Evolutionary conservation across 2,888 invertebrate species (phyloP), one percentile per base, ranked within the genome.

Genomic region (Boloria selene): DNA sequence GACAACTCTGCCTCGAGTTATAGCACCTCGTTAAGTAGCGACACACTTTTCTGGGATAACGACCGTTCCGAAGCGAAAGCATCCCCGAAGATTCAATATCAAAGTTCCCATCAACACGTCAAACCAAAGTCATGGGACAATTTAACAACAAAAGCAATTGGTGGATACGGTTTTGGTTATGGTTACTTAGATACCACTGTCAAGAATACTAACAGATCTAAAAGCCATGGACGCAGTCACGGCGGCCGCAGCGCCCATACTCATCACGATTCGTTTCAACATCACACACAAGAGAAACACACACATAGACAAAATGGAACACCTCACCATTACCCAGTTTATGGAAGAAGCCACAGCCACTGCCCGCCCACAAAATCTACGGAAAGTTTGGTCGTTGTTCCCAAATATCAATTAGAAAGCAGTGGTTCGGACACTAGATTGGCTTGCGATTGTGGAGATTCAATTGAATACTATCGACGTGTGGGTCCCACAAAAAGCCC

Each of bases 51-150:
- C 79, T 97, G 97, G 96, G 97, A 97, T 77, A 93, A 88, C 67
- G 91, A 90, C 61, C 82, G 90, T 2, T 79, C 86, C 10, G 91
- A 93, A 77, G 72, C 88, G 74, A 79, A 90, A 72, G 77, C 92
- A 70, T 81, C 90, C 68, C 87, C 93, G 70, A 92, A 87, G 84
- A 90, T 91, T 67, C 91, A 92, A 73, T 91, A 92, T 61, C 92
- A 92, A 72, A 90, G 84, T 68, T 81, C 88, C 26, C 87, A 92
- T 68, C 90, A 88, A 72, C 86, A 92, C 62, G 85, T 81, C 0
- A 97, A 97, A 79, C 97, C 97, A 0, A 97, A 97, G 82, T 97
- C 97, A 0, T 97, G 97, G 97, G 97, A 97, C 80, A 97, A 97
- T 85, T 88, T 97, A 63, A 96, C 97, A 0, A 96, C 96, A 2